Evolutionary conservation across 2,888 invertebrate species (phyloP), one percentile per base, ranked within the genome.

Genomic region (Perizoma affinitatum): DNA sequence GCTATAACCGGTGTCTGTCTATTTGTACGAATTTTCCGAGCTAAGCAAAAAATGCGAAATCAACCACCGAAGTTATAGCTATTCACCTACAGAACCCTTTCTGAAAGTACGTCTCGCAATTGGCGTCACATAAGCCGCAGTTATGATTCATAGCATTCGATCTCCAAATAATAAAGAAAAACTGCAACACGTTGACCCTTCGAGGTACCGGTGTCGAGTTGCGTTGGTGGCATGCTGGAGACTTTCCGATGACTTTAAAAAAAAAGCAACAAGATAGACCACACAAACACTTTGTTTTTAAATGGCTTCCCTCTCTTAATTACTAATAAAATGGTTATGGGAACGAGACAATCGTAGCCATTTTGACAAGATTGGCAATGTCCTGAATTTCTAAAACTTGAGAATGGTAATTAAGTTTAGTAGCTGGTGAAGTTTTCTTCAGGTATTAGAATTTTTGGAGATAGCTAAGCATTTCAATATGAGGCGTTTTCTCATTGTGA

Each of bases 131-230:
- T 9, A 43, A 40, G 34, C 42, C 46, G 35, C 50, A 46, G 59
- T 57, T 63, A 67, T 69, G 69, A 69, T 65, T 69, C 69, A 69
- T 58, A 44, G 50, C 56, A 58, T 58, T 58, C 61, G 56, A 61
- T 65, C 61, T 58, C 54, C 34, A 69, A 66, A 66, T 62, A 60
- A 65, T 66, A 62, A 58, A 63, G 58, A 58, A 61, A 61, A 60
- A 54, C 36, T 43, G 58, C 61, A 47, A 69, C 54, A 54, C 68
- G 33, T 68, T 69, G 68, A 69, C 67, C 69, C 57, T 42, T 40
- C 22, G 8, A 35, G 43, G 38, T 45, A 40, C 11, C 58, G 63
- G 63, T 63, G 63, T 63, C 63, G 60, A 55, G n/a, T 64, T 64
- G 54, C 48, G 58, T 41, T 50, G 54, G 65, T 44, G 49, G 52